Evolutionary conservation across 2,888 invertebrate genomes (phyloP).

Genomic region (Cloeon dipterum): DNA sequence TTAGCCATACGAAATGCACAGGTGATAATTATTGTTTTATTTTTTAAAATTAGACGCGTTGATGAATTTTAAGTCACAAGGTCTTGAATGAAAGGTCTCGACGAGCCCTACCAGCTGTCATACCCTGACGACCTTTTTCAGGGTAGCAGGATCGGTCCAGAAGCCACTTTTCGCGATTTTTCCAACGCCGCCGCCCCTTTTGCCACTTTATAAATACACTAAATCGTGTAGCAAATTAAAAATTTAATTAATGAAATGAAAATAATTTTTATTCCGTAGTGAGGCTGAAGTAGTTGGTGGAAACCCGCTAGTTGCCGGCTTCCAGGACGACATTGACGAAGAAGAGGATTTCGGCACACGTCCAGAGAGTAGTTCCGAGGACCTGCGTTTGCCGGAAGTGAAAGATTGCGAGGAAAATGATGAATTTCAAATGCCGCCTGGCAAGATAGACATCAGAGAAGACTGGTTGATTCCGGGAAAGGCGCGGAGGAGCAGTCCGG

Average conservation of each 20-base stretch:
- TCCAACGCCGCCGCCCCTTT: too few relatives aligned
- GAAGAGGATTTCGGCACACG: slow-evolving; percentile 27
- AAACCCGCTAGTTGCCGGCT: slow-evolving; percentile 64
- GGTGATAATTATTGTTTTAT: background rate
- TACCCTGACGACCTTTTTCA: too few relatives aligned
- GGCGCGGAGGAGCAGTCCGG: slow-evolving; percentile 48
- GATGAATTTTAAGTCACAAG: background rate
- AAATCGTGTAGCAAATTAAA: slow-evolving; percentile 1
- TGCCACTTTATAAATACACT: background rate
- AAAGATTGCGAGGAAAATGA: slow-evolving; percentile 19
- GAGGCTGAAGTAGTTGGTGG: slow-evolving; percentile 41
- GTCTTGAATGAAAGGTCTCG: too few relatives aligned
- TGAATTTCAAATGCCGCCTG: slow-evolving; percentile 22
- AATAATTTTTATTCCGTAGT: slow-evolving; percentile 24
- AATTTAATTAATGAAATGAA: too few relatives aligned
- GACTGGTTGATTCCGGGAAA: slow-evolving; percentile 40
- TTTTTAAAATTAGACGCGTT: slow-evolving; percentile 1
- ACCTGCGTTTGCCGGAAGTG: slow-evolving; percentile 6
- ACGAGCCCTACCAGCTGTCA: too few relatives aligned
- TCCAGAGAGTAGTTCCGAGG: background rate
- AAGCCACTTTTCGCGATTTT: background rate
- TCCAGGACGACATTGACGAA: slow-evolving; percentile 62
- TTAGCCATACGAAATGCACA: slow-evolving; percentile 1
- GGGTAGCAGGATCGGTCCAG: background rate
- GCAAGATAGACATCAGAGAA: slow-evolving; percentile 25